A percentile compares a stretch with the other conserved stretches of the same genome.
These are phyloP conservation scores for Pseudopodoces humilis DNA, from an alignment of 2,113 vertebrate genomes.

Conservation along the genomic window DNA sequence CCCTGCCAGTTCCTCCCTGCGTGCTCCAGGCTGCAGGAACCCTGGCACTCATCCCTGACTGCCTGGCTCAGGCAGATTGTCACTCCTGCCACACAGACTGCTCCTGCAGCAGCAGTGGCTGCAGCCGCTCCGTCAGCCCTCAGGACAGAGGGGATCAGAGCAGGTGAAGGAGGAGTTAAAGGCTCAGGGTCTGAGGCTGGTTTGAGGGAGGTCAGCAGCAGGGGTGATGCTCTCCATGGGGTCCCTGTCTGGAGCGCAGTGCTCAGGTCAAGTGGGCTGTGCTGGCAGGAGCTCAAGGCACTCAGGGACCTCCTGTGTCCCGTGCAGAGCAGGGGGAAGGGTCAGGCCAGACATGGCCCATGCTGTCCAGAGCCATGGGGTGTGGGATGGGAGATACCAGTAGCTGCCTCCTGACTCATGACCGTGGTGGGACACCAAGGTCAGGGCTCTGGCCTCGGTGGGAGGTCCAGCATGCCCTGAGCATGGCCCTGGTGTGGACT, in stretches of 20 bases:
- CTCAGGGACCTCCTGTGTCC: not conserved
- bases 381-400: not conserved
- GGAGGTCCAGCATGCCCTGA: not conserved
- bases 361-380: not conserved
- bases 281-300: not conserved
- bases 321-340: not conserved
- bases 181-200: not conserved
- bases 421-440: not conserved
- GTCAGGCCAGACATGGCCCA: not conserved
- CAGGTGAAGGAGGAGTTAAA: not conserved
- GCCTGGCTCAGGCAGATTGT: accelerated
- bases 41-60: accelerated
- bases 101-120: not conserved
- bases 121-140: not conserved
- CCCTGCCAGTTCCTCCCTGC: not conserved
- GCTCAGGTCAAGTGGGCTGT: not conserved
- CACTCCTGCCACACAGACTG: accelerated
- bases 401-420: not conserved
- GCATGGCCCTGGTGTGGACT: accelerated
- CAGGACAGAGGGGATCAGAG: not conserved
- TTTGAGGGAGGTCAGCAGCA: not conserved
- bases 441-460: accelerated
- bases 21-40: not conserved
- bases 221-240: not conserved
- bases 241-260: not conserved